Conservation (phyloP, 2,888 invertebrate genomes). For the Plemyria rubiginata region DNA sequence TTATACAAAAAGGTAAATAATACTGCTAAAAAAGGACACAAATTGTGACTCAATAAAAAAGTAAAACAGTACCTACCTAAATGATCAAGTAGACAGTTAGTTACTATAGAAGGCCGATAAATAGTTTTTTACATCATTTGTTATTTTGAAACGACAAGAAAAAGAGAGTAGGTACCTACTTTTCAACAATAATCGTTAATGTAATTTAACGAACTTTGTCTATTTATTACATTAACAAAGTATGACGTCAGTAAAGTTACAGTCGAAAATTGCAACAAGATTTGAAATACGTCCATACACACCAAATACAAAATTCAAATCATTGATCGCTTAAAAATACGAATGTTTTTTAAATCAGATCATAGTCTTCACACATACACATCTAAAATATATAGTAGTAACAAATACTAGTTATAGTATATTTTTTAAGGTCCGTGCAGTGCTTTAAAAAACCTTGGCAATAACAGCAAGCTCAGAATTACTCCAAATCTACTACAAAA, state of each 20-base stretch:
- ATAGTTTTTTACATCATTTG: constrained; percentile 23
- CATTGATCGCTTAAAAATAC: constrained; percentile 22
- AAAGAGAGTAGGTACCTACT: constrained; percentile 5
- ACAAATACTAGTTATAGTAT: background rate
- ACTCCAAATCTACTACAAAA: background rate
- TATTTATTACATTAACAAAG: constrained; percentile 15
- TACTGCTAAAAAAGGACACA: constrained; percentile 57
- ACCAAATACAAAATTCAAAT: constrained; percentile 71
- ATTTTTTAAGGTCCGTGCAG: background rate
- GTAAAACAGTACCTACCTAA: constrained; percentile 11
- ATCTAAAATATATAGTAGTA: constrained; percentile 44
- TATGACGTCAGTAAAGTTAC: constrained; percentile 27
- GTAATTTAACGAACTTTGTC: constrained; percentile 12
- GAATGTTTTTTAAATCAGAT: constrained; percentile 47
- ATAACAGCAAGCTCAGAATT: background rate
- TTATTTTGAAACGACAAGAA: constrained; percentile 34
- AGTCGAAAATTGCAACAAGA: constrained; percentile 34
- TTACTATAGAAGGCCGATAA: constrained; percentile 29
- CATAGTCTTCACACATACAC: constrained; percentile 54
- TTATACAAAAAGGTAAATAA: constrained; percentile 59
- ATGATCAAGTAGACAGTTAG: background rate
- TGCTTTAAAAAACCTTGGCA: constrained; percentile 5
- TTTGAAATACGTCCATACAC: constrained; percentile 49
- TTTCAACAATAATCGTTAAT: constrained; percentile 4
- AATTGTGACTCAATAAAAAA: constrained; percentile 29